Base-by-base conservation (phyloP, 2,888 invertebrate species). In the Thumatha senex region DNA sequence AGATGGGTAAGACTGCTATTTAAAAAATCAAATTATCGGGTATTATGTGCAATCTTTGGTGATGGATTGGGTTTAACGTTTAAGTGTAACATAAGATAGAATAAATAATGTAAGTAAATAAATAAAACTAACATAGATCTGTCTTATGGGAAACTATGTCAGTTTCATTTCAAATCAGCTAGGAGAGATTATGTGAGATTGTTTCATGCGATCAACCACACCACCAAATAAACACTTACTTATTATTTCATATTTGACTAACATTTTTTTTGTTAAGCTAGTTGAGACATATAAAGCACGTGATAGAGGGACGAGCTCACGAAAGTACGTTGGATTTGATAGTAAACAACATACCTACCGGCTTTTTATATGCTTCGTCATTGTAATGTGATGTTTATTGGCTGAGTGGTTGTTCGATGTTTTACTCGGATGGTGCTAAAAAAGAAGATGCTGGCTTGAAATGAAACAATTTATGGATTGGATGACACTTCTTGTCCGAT, bases 1-100 rank as follows among this genome's bases (percentile, higher is more conserved):
- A 55, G 55, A 61, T 66, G 80, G 89, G 91, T 84, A 80, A 84
- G 91, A 91, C 92, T 90, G 89, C 87, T 86, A 76, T 84, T 24
- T 85, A 86, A 87, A 89, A 90, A 92, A 92, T 90, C 92, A 92
- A 93, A 93, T 92, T 93, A 94, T 95, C 95, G 95, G 95, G 95
- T 95, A 95, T 93, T 93, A 95, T 95, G 95, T 95, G 95, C 95
- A 95, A 95, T 95, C 94, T 89, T 93, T 94, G 94, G 94, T 94
- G 94, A 93, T 93, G 94, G 93, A 92, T 89, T 89, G 89, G 91
- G 92, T 84, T 80, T 87, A 88, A 64, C 46, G 35, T 66, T 59
- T 89, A 89, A 87, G 86, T 69, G 64, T 82, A 81, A 70, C 34
- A 58, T 84, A 85, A 76, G 72, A 70, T 80, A 83, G 76, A 65